Conservation (phyloP, 1,140 invertebrate genomes). For the Nebria ingens region DNA sequence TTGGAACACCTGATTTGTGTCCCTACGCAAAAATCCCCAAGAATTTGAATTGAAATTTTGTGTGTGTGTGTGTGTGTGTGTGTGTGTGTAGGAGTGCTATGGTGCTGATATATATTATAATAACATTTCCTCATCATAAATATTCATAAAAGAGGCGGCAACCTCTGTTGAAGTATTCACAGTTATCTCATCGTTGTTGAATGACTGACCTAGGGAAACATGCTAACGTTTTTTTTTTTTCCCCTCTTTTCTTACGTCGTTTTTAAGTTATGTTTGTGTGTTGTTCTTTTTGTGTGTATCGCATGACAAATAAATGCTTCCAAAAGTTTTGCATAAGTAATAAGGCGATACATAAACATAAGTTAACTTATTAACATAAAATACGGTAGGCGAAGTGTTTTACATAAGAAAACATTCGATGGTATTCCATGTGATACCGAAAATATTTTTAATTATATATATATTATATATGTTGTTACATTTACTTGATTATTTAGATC, state of each 20-base stretch:
- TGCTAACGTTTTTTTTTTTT: background rate
- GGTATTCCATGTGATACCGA: too few relatives aligned
- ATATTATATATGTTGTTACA: too few relatives aligned
- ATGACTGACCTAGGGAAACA: constrained; percentile 6
- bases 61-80: too few relatives aligned
- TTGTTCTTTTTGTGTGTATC: constrained; percentile 2
- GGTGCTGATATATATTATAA: background rate
- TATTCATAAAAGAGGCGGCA: background rate
- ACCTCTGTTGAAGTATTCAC: background rate
- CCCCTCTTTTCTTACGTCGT: too few relatives aligned
- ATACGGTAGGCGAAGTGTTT: constrained; percentile 1
- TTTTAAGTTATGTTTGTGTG: too few relatives aligned
- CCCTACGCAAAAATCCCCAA: constrained; percentile 5
- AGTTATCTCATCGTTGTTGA: constrained; percentile 9
- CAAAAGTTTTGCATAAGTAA: constrained; percentile 9
- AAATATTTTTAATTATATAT: too few relatives aligned
- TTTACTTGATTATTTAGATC: too few relatives aligned
- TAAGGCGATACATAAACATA: constrained; percentile 7
- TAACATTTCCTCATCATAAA: constrained; percentile 7
- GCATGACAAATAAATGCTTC: constrained; percentile 9
- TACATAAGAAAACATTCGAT: constrained; percentile 3
- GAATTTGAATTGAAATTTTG: too few relatives aligned
- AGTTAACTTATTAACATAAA: constrained; percentile 3
- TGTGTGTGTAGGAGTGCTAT: constrained; percentile 3
- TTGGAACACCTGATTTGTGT: background rate